Base-by-base conservation (phyloP, 2,888 invertebrate species). In the Caenorhabditis becei region DNA sequence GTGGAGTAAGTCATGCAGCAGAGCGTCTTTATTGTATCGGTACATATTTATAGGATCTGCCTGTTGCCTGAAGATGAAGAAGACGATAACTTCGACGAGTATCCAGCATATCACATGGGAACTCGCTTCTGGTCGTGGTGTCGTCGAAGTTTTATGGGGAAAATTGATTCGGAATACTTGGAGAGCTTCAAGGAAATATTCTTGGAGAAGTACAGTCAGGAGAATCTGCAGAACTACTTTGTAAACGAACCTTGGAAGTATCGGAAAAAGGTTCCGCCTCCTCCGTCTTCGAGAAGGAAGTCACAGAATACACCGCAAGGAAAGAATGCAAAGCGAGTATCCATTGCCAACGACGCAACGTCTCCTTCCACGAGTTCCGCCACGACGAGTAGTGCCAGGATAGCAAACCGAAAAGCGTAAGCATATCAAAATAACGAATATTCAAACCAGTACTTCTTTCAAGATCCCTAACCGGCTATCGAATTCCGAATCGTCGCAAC, bases 41-140 rank as follows among this genome's bases (percentile, higher is more conserved):
- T n/a, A n/a, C n/a, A n/a, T n/a, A n/a, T 24, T 66, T 80, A n/a
- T 41, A 83, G 80, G 54, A 80, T 84, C 2, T 85, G 80, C 35
- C 56, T 75, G 18, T 70, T 85, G 26, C 83, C 82, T 1, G 72
- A 72, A 16, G 83, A 83, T 26, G 23, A 56, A 5, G 71, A 67
- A 7, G 83, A 81, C 3, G 84, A 83, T 18, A 65, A 84, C 10
- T 51, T 82, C 8, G 66, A 83, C 44, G 66, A 66, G 8, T 82
- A 71, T 70, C 83, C 84, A 14, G 83, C 83, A 1, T 59, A 63
- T 23, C 70, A 83, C 44, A 56, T 85, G 16, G 74, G 81, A 37
- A 71, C 79, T 20, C 63, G 82, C 20, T 86, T 86, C 47, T 86
- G 86, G 86, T 78, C 75, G 8, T 84, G 84, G 84, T 77, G 75